phyloP scores from a whole-genome alignment of 2,113 vertebrate species.

The Agelaius tricolor region DNA sequence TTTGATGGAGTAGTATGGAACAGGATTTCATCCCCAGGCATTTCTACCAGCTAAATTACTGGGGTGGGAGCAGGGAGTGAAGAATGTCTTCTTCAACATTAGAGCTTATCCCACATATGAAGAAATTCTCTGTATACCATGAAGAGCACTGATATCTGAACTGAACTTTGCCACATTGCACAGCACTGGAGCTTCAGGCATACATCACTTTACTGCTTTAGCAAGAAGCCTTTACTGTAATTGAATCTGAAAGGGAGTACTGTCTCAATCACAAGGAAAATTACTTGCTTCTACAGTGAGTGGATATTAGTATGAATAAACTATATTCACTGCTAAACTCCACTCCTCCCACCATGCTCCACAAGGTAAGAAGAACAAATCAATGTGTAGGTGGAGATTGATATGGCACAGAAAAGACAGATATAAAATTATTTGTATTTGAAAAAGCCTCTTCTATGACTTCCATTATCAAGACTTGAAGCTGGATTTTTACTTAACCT shows the following conservation, averaged over 20 bases:
- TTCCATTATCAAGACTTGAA: background rate
- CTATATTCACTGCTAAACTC: background rate
- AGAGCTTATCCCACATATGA: background rate
- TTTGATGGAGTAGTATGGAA: background rate
- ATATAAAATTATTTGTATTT: background rate
- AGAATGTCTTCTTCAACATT: background rate
- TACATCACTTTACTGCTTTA: background rate
- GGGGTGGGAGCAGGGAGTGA: background rate
- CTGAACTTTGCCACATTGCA: background rate
- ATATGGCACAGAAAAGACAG: background rate
- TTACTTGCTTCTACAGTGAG: background rate
- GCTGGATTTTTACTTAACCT: background rate
- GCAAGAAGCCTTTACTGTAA: background rate
- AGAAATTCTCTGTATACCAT: background rate
- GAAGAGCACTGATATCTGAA: background rate
- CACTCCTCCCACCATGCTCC: background rate
- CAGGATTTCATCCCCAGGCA: background rate
- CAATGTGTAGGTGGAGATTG: background rate
- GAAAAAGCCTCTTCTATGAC: background rate
- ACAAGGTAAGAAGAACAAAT: background rate
- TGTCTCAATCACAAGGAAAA: background rate
- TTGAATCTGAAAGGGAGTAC: background rate
- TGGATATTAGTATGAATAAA: background rate
- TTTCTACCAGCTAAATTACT: background rate
- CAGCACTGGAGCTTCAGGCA: background rate